phyloP scores from a whole-genome alignment of 2,113 vertebrate species.

The Stictonetta naevosa region DNA sequence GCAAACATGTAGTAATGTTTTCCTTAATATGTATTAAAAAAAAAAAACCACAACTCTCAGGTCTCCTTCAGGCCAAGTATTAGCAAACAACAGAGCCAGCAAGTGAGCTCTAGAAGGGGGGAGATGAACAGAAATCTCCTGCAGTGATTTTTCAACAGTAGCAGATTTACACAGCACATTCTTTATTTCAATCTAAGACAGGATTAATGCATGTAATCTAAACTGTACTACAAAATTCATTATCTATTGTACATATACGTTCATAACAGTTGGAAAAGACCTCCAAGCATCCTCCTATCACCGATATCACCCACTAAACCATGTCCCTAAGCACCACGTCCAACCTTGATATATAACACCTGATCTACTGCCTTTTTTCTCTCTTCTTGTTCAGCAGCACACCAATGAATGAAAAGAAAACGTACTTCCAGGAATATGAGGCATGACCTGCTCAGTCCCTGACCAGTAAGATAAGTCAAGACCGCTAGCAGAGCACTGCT shows the following conservation, averaged over 20 bases:
- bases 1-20: not conserved
- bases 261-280: no score
- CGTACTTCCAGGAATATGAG: fast-evolving
- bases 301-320: no score
- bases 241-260: no score
- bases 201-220: not conserved
- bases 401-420: not conserved
- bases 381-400: not conserved
- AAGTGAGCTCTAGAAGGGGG: not conserved
- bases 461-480: not conserved
- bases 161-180: not conserved
- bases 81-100: not conserved
- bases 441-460: not conserved
- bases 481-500: not conserved
- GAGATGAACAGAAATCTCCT: not conserved
- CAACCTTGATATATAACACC: not conserved
- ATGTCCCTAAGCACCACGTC: no score
- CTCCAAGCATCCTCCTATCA: no score
- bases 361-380: not conserved
- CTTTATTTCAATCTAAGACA: not conserved
- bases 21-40: not conserved
- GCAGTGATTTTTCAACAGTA: not conserved
- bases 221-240: not conserved
- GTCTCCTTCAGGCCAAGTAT: not conserved
- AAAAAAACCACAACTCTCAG: no score